These are phyloP conservation scores for Mandrillus leucophaeus DNA, from an alignment of 2,113 vertebrate genomes.

Conservation along the genomic window DNA sequence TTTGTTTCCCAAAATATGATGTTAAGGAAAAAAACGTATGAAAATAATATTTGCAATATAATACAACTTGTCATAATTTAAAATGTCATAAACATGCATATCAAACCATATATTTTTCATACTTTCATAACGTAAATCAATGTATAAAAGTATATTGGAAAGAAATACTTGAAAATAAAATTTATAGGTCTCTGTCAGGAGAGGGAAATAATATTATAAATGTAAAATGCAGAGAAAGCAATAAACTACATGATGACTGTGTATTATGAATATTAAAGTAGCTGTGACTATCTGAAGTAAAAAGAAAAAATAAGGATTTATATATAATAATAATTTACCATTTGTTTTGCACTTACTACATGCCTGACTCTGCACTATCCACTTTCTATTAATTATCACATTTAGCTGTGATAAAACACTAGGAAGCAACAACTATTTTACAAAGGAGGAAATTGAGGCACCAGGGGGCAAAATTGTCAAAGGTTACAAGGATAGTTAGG, in stretches of 20 bases:
- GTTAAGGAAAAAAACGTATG: neutral
- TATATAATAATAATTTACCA: neutral
- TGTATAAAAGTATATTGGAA: slow-evolving; percentile 20
- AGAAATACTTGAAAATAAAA: slow-evolving; percentile 57
- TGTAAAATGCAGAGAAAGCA: slow-evolving; percentile 40
- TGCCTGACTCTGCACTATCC: neutral
- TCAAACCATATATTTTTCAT: slow-evolving; percentile 30
- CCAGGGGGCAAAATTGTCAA: neutral
- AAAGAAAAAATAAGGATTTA: neutral
- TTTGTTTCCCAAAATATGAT: slow-evolving; percentile 41
- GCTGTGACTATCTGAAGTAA: neutral
- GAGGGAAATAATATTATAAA: slow-evolving; percentile 47
- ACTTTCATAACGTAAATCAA: neutral
- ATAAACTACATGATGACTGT: slow-evolving; percentile 2
- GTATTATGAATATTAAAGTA: neutral
- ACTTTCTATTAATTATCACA: neutral
- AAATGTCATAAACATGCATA: neutral
- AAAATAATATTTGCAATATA: slow-evolving; percentile 29
- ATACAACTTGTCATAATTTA: neutral
- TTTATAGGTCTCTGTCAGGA: slow-evolving; percentile 4
- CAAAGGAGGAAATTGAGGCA: neutral
- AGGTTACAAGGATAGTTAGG: neutral
- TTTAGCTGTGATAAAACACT: neutral
- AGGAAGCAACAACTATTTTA: neutral
- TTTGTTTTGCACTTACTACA: slow-evolving; percentile 8